Evolutionary conservation across 2,113 vertebrate genomes (phyloP), one percentile per base, ranked within the genome.

Genomic region (Euleptes europaea): DNA sequence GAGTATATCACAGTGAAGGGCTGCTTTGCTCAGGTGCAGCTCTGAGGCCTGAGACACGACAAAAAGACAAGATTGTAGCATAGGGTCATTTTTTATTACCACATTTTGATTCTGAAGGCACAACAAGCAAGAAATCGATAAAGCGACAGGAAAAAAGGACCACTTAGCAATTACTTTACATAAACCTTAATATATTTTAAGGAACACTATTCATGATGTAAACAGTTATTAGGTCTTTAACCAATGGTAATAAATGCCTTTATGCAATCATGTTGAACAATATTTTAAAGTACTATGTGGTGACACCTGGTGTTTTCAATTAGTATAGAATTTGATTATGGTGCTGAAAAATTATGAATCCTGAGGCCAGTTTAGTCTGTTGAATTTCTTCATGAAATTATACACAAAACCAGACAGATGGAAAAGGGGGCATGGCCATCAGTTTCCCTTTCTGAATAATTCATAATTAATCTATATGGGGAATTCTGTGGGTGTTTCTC

Each of bases 101-200:
- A 74, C 1, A n/a, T 67, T 80, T 88, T 86, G 88, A 91, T 85
- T 87, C 84, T 89, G 63, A 86, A 82, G 49, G 44, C 60, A 51
- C 4, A 49, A 80, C 28, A 92, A 88, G 86, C 60, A 14, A 80
- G 40, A 91, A 88, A 87, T 78, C 49, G 63, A 35, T 82, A 90
- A 85, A 83, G 12, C 1, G 80, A 81, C 77, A 86, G 10, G 49
- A 14, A 71, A 77, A 51, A 54, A 72, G 28, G 51, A 49, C 0
- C 0, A 33, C n/a, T 89, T 42, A 85, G 69, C 33, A 86, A 84
- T 82, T 88, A 70, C 2, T 78, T 23, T 74, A 84, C 73, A 54
- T 57, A 78, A 1, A 86, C 63, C 13, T 83, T 72, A 47, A 75
- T 71, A 31, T 1, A 42, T 77, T 90, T 88, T 66, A 89, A 69